Base-by-base conservation (phyloP, 2,888 invertebrate genomes). In the Ormyrus rosae region DNA sequence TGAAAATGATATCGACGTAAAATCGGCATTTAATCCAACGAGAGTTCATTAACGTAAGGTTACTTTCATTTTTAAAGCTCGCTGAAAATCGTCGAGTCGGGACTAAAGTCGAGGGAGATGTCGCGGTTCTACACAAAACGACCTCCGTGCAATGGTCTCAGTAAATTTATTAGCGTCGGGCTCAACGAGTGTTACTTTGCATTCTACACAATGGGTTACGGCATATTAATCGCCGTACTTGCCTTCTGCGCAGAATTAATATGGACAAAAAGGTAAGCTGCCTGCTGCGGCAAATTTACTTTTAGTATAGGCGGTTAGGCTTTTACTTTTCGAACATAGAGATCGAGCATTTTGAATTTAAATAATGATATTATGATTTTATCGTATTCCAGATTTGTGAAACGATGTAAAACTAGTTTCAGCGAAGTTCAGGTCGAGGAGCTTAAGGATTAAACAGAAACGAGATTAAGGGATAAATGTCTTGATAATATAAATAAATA, bases 151-250 rank as follows among this genome's bases (percentile, higher is more conserved):
- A 74, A 64, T 19, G 76, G 79, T 6, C 64, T 51, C 5, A 77
- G 63, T 50, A 82, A 81, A 34, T 94, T 94, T 89, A 92, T 94
- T 85, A 94, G 93, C 76, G 94, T 94, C 0, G 93, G 93, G 51
- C 89, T 93, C 80, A 91, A 91, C 0, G 93, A 93, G 85, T 92
- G 93, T 90, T 91, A 92, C 78, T 92, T 93, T 0, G 93, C 93
- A 0, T 88, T 93, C 83, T 85, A 92, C 80, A 91, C 91, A n/a
- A 91, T 93, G n/a, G 85, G 91, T 46, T 93, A 92, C 67, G 93
- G 93, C n/a, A 88, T 91, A 84, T 83, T 92, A 34, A 76, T 92
- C 8, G 91, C 93, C 0, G 86, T 92, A 0, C 87, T 88, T 0
- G 87, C 93, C 0, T 84, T 93, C 3, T 34, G 84, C 0, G n/a